Percentiles rank a stretch among this genome's conserved stretches.
Evolutionary conservation across 2,113 vertebrate genomes (phyloP).

Genomic region (Phylloscopus whistleri): DNA sequence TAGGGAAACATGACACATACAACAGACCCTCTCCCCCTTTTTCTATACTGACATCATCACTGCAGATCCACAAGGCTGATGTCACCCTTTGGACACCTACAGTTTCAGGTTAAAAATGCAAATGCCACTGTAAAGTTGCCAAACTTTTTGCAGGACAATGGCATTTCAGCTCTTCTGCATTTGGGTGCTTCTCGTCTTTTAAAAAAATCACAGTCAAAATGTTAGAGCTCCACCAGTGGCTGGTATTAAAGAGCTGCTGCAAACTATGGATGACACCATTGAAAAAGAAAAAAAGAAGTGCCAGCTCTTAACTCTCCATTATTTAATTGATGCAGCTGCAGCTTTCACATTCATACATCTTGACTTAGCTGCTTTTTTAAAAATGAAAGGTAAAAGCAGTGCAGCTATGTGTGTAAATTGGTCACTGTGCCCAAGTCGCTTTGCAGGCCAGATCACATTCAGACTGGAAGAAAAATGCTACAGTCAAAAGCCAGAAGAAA

Average conservation of each 20-base stretch:
- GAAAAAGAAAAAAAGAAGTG: background rate
- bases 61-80: background rate
- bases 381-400: background rate
- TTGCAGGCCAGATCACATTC: background rate
- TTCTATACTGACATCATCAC: background rate
- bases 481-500: background rate
- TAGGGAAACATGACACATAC: background rate
- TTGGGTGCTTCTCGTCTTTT: background rate
- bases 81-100: background rate
- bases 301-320: background rate
- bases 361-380: background rate
- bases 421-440: background rate
- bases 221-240: background rate
- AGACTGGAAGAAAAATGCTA: background rate
- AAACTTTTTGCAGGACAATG: background rate
- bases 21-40: accelerated
- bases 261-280: background rate
- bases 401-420: background rate
- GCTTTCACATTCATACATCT: background rate
- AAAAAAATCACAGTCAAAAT: background rate
- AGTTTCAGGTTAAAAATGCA: background rate
- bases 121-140: background rate
- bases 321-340: background rate
- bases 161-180: background rate
- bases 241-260: background rate